Evolutionary conservation across 2,113 vertebrate genomes (phyloP).

Genomic region (Callopanchax toddi): DNA sequence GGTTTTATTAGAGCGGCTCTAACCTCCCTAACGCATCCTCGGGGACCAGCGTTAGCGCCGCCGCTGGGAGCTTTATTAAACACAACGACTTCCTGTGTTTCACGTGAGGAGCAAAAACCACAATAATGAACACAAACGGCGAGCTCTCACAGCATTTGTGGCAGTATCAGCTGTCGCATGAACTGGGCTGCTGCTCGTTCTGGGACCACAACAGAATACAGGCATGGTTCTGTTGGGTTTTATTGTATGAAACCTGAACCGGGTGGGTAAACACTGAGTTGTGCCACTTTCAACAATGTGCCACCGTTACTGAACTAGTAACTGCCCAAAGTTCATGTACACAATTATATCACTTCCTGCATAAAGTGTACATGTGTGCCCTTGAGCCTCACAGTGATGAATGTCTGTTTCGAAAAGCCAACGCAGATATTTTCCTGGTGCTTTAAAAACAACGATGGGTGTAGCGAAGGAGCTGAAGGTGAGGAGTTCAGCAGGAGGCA

Average conservation of each 20-base stretch:
- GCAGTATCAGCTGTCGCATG: conserved; percentile 79
- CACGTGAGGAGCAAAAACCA: conserved; percentile 58
- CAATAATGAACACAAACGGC: too few species aligned
- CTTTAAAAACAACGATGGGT: conserved; percentile 6
- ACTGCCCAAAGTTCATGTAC: conserved; percentile 80
- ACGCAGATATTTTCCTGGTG: conserved; percentile 35
- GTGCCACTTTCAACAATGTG: conserved; percentile 87
- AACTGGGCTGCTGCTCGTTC: conserved; percentile 65
- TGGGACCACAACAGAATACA: conserved; percentile 75
- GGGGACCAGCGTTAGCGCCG: conserved; percentile 24
- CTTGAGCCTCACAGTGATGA: conserved; percentile 57
- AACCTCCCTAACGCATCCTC: conserved; percentile 15
- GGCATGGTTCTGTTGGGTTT: conserved; percentile 84
- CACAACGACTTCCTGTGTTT: conserved; percentile 70
- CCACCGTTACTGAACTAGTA: conserved; percentile 80
- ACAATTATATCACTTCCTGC: conserved; percentile 89
- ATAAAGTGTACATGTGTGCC: conserved; percentile 73
- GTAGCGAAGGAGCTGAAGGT: conserved; percentile 43
- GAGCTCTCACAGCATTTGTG: conserved; percentile 71
- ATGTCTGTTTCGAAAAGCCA: conserved; percentile 12
- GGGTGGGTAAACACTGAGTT: conserved; percentile 81
- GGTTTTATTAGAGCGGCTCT: conserved; percentile 6
- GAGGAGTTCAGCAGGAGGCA: conserved; percentile 48
- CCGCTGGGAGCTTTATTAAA: conserved; percentile 33
- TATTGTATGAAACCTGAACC: conserved; percentile 81